Conservation (phyloP, 1,140 invertebrate species). For the Drosophila grimshawi region DNA sequence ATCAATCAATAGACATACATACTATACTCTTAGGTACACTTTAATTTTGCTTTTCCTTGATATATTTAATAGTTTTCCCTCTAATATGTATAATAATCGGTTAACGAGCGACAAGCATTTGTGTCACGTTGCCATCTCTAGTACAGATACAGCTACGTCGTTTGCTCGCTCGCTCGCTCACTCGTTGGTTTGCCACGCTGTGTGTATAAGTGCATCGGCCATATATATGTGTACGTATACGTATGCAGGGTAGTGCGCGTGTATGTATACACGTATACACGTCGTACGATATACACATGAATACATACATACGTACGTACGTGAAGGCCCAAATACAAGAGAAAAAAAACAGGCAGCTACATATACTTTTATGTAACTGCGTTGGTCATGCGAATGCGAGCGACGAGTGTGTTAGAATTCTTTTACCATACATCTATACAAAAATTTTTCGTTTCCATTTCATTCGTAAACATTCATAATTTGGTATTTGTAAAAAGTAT, state of each 20-base stretch:
- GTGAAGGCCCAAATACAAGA: constrained; percentile 56
- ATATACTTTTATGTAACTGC: constrained; percentile 73
- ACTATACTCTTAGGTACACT: neutral
- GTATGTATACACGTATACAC: constrained; percentile 73
- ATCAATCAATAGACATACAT: neutral
- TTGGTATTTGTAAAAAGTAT: constrained; percentile 78
- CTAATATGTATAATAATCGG: neutral
- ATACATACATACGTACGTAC: constrained; percentile 49
- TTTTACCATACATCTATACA: constrained; percentile 77
- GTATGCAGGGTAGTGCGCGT: constrained; percentile 48
- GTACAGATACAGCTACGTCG: constrained; percentile 59
- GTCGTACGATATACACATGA: constrained; percentile 24
- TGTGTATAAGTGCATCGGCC: constrained; percentile 59
- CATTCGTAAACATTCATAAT: constrained; percentile 83
- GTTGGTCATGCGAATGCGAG: constrained; percentile 75
- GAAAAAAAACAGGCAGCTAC: constrained; percentile 41
- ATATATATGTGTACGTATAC: constrained; percentile 38
- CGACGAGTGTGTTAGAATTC: constrained; percentile 80
- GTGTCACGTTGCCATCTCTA: constrained; percentile 42
- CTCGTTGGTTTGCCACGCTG: constrained; percentile 63
- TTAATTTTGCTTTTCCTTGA: neutral
- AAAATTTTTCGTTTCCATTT: constrained; percentile 80
- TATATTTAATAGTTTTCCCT: neutral
- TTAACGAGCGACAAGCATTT: constrained; percentile 8
- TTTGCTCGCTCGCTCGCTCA: constrained; percentile 65